phyloP scores from a whole-genome alignment of 2,888 invertebrate genomes.

The Pollenia amentaria region DNA sequence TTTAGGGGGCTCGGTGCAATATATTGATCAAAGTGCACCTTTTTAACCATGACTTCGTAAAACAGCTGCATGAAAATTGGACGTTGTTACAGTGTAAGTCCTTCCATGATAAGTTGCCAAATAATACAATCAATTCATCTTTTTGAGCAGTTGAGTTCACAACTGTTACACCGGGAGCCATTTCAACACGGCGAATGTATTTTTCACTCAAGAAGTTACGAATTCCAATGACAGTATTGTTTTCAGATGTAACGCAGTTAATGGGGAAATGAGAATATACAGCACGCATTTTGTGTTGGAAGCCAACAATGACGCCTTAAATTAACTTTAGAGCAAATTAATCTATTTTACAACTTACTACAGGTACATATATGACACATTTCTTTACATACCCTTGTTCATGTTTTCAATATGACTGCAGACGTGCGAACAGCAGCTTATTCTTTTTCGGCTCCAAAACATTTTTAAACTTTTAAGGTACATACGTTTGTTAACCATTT shows the following conservation, averaged over 20 bases:
- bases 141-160: constrained; percentile 96
- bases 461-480: constrained; percentile 95
- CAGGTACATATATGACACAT: not conserved
- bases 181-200: constrained; percentile 96
- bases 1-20: too few species aligned
- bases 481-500: constrained; percentile 91
- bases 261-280: constrained; percentile 99
- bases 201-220: constrained; percentile 99
- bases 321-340: not conserved
- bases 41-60: too few species aligned
- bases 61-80: too few species aligned
- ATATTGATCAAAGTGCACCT: too few species aligned
- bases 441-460: constrained; percentile 99
- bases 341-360: not conserved
- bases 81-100: too few species aligned
- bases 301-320: constrained; percentile 94
- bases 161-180: constrained; percentile 98
- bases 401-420: constrained; percentile 99
- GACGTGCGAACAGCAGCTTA: constrained; percentile 99
- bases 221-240: constrained; percentile 96
- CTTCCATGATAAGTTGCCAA: too few species aligned
- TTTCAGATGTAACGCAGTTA: constrained; percentile 97
- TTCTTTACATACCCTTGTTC: constrained; percentile 91
- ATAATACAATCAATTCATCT: constrained; percentile 98
- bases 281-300: constrained; percentile 99